Percentiles rank a stretch among this genome's conserved stretches.
These are phyloP conservation scores for Ennomos erosarius DNA, from an alignment of 2,888 invertebrate species.

Conservation along the genomic window DNA sequence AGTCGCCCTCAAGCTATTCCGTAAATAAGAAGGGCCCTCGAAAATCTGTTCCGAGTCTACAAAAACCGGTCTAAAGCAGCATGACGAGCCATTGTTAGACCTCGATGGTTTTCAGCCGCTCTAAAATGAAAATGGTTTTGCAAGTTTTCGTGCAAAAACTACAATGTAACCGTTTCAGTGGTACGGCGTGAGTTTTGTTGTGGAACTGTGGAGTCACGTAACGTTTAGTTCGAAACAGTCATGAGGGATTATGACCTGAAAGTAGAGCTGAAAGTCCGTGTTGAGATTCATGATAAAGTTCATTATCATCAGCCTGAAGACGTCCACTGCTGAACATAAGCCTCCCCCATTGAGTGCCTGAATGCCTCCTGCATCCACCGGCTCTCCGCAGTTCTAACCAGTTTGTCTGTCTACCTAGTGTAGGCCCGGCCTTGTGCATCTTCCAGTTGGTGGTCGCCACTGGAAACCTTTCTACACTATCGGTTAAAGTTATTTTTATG, in stretches of 20 bases:
- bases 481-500: constrained; percentile 2
- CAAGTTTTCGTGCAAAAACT: constrained; percentile 27
- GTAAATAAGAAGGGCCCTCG: neutral
- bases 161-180: constrained; percentile 23
- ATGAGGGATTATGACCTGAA: neutral
- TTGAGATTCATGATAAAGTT: too few relatives aligned
- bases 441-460: too few relatives aligned
- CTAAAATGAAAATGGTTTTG: constrained; percentile 30
- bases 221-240: neutral
- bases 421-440: too few relatives aligned
- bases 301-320: too few relatives aligned
- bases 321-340: too few relatives aligned
- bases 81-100: constrained; percentile 11
- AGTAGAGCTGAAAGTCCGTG: neutral
- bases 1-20: neutral
- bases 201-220: neutral
- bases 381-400: too few relatives aligned
- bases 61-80: constrained; percentile 9
- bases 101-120: constrained; percentile 15
- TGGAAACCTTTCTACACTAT: too few relatives aligned
- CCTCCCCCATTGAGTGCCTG: too few relatives aligned
- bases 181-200: neutral
- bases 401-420: too few relatives aligned
- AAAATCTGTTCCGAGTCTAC: constrained; percentile 4
- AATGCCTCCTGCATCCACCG: too few relatives aligned